Evolutionary conservation across 2,888 invertebrate genomes (phyloP).

Genomic region (Ophraella communa): DNA sequence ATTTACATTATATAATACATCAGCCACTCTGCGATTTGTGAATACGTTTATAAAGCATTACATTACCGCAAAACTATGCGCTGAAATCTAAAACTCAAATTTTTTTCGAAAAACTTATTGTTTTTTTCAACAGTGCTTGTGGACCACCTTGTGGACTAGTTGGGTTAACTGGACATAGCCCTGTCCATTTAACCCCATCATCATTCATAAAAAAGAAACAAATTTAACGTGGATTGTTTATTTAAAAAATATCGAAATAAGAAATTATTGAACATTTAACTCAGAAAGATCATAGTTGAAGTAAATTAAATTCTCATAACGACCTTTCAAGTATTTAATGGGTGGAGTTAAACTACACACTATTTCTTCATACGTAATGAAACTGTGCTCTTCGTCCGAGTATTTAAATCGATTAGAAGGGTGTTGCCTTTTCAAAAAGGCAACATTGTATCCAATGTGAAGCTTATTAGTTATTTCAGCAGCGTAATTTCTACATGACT

Average conservation of each 20-base stretch:
- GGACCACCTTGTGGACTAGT: background rate
- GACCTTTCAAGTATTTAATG: background rate
- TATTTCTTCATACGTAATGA: background rate
- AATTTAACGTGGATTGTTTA: background rate
- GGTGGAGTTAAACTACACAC: background rate
- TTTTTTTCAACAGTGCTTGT: background rate
- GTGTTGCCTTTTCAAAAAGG: background rate
- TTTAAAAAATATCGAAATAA: background rate
- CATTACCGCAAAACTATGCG: background rate
- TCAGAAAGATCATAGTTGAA: background rate
- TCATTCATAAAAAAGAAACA: background rate
- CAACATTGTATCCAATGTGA: background rate
- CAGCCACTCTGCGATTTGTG: slow-evolving; percentile 1
- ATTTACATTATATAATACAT: background rate
- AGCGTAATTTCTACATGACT: background rate
- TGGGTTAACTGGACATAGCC: background rate
- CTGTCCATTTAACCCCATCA: background rate
- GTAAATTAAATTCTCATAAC: background rate
- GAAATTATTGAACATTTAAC: slow-evolving; percentile 1
- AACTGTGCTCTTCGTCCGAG: background rate
- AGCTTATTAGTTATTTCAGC: background rate
- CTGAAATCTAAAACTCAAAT: background rate
- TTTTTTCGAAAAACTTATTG: background rate
- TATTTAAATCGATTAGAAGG: background rate
- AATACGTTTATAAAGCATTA: too few relatives aligned